Evolutionary conservation across 2,797 vertebrate genomes (phyloP).

Genomic region (Phalloptychus januarius): DNA sequence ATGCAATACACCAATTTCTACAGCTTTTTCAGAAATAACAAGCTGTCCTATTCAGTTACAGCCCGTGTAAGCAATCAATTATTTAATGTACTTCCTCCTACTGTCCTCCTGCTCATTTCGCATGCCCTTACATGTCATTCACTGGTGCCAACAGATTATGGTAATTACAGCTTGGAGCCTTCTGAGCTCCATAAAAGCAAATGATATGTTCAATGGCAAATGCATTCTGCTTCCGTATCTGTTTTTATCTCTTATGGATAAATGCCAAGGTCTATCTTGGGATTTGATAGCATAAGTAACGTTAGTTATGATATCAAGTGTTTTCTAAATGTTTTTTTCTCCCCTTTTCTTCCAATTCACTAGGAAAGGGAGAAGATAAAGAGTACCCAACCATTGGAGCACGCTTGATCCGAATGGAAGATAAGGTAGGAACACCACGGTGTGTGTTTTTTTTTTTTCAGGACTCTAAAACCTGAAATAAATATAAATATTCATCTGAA

Average conservation of each 20-base stretch:
- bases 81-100: neutral
- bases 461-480: neutral
- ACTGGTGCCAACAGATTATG: neutral
- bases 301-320: neutral
- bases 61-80: neutral
- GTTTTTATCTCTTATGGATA: neutral
- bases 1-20: neutral
- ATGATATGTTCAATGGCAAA: conserved; percentile 1
- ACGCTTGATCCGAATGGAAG: conserved; percentile 88
- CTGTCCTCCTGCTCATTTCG: neutral
- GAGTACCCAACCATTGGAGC: conserved; percentile 88
- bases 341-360: conserved; percentile 9
- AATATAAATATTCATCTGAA: neutral
- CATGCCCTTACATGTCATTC: neutral
- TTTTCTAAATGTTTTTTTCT: neutral
- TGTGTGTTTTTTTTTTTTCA: conserved; percentile 9
- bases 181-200: neutral
- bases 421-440: conserved; percentile 83
- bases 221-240: neutral
- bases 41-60: neutral
- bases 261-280: neutral
- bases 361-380: conserved; percentile 91
- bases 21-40: neutral
- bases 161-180: neutral
- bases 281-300: neutral